These are phyloP conservation scores for Lycocerus yunnanus DNA, from an alignment of 2,888 invertebrate species.

Conservation along the genomic window DNA sequence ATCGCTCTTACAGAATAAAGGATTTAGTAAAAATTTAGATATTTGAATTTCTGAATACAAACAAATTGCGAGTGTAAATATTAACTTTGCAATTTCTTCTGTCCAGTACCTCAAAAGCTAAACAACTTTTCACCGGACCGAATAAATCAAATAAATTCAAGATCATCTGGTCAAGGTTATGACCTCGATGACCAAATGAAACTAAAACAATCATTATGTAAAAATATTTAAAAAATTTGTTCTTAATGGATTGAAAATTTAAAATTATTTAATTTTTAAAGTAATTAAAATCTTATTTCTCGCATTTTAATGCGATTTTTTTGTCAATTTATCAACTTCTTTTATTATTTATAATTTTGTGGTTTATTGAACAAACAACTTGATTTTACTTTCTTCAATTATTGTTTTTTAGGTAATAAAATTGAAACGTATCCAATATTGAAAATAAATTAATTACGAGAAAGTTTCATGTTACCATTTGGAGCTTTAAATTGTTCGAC, in stretches of 20 bases:
- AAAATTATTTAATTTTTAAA: neutral
- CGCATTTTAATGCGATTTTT: neutral
- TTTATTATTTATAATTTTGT: neutral
- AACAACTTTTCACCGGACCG: neutral
- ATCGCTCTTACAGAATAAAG: neutral
- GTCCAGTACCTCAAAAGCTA: neutral
- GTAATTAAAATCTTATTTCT: neutral
- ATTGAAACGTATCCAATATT: neutral
- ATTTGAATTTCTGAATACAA: neutral
- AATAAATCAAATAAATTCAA: neutral
- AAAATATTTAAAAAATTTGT: neutral
- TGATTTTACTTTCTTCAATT: neutral
- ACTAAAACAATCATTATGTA: neutral
- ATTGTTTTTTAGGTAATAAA: neutral
- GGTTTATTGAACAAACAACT: neutral
- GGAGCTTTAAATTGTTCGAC: too few relatives aligned
- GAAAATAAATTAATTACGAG: neutral
- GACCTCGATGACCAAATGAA: neutral
- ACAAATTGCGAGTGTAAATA: neutral
- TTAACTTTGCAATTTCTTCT: neutral
- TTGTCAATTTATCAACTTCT: neutral
- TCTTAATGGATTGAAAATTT: neutral
- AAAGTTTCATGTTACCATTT: too few relatives aligned
- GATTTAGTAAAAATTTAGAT: neutral
- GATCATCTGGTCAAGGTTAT: neutral